These are phyloP conservation scores for Pycnonotus jocosus DNA, from an alignment of 2,113 vertebrate species.

Conservation along the genomic window DNA sequence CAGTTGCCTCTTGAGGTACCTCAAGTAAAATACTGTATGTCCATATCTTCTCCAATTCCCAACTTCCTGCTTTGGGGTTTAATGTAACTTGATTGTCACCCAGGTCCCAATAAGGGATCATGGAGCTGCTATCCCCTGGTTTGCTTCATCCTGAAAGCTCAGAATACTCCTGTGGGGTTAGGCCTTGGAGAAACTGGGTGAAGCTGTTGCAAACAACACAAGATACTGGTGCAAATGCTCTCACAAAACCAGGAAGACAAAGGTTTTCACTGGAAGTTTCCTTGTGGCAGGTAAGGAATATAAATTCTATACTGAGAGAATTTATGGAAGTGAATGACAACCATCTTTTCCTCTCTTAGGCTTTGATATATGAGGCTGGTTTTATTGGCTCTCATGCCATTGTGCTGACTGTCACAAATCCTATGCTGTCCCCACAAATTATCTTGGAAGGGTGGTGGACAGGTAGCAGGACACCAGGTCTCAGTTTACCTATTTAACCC, in stretches of 20 bases:
- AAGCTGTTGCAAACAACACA: background rate
- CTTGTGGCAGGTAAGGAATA: background rate
- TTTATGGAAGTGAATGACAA: background rate
- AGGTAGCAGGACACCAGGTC: background rate
- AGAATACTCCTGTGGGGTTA: background rate
- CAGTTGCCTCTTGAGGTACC: background rate
- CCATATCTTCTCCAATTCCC: background rate
- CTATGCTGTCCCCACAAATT: background rate
- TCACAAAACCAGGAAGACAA: background rate
- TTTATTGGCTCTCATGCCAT: background rate
- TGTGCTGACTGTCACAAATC: background rate
- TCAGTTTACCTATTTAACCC: background rate
- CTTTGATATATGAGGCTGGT: background rate
- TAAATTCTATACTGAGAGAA: background rate
- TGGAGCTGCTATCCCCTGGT: background rate
- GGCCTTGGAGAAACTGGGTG: background rate
- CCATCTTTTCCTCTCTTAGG: background rate
- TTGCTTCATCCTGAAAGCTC: background rate
- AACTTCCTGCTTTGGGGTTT: background rate
- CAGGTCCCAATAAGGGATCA: background rate
- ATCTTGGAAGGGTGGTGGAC: background rate
- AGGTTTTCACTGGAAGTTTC: background rate
- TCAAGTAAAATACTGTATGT: background rate
- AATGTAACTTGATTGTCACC: background rate
- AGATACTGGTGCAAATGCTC: background rate